phyloP scores from a whole-genome alignment of 92 coral and sea anemone species.

The Umimayanthus chanpuru region DNA sequence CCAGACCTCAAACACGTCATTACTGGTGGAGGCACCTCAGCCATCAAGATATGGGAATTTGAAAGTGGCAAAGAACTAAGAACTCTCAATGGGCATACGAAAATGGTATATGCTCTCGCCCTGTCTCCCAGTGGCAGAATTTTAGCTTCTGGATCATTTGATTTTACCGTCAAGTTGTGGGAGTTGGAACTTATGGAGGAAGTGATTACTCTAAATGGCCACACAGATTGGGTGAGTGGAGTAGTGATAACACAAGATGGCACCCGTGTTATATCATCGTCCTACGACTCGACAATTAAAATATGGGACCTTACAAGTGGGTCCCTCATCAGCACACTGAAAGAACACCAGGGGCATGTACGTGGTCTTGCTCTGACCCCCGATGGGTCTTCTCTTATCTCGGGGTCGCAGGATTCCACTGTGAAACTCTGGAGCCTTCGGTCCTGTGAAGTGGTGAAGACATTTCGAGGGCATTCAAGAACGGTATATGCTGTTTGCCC shows the following conservation, averaged over 20 bases:
- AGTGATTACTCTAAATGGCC: constrained; percentile 42
- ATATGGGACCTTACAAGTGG: constrained; percentile 56
- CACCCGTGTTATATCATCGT: constrained; percentile 52
- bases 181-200: constrained; percentile 57
- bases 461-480: constrained; percentile 58
- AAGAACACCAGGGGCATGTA: constrained; percentile 64
- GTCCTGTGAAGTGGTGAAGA: constrained; percentile 12
- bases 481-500: constrained; percentile 59
- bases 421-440: constrained; percentile 59
- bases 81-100: constrained; percentile 55
- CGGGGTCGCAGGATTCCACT: constrained; percentile 63
- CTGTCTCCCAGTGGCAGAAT: constrained; percentile 56
- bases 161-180: constrained; percentile 60
- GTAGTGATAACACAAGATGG: constrained; percentile 52
- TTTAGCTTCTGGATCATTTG: constrained; percentile 64
- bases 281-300: constrained; percentile 54
- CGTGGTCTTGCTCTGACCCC: constrained; percentile 58
- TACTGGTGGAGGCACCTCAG: constrained; percentile 52
- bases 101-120: constrained; percentile 60
- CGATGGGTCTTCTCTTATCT: constrained; percentile 48
- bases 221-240: constrained; percentile 59
- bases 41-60: constrained; percentile 60
- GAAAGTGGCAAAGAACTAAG: constrained; percentile 66
- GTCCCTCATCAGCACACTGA: constrained; percentile 35
- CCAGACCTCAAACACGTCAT: constrained; percentile 48